Base-by-base conservation (phyloP, 2,888 invertebrate species). In the Campoletis raptor region DNA sequence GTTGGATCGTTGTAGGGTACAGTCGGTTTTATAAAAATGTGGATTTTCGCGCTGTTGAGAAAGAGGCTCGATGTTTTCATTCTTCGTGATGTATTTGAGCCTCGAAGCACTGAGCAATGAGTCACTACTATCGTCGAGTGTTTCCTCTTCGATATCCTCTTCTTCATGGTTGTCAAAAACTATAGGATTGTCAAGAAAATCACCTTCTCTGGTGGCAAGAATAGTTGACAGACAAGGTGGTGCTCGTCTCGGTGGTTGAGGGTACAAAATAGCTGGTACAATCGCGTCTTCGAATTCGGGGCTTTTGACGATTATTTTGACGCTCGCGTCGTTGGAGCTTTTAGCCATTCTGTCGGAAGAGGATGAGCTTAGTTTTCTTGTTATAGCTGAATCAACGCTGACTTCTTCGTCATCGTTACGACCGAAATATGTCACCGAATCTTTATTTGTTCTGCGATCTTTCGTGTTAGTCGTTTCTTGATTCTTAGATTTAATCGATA, bases 231-330 rank as follows among this genome's bases (percentile, higher is more conserved):
- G 52, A 67, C 93, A 94, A 0, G 93, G 91, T 24, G 95, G 95
- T 5, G 96, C 95, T 93, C 97, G 96, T 88, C 97, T 95, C 0
- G 98, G 98, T 70, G 98, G 98, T 92, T 97, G 97, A 0, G 98
- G 98, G 78, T 97, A 95, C 81, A 98, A 95, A 93, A 97, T 97
- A 0, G 96, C 96, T 0, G 98, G 98, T 2, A 98, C 95, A 70
- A 97, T 97, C 90, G 97, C 97, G 64, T 96, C 95, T 91, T 97
- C 97, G 30, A 95, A 94, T 45, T 95, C 95, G 36, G 95, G 95
- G 15, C 95, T 93, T 45, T 94, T 94, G 5, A 95, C 95, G n/a
- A 95, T 94, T 7, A 95, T 94, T 85, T 95, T 95, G 85, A 95
- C 94, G 6, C 95, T 94, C 70, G 94, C 83, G 7, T 92, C 91